A percentile compares a stretch with the other conserved stretches of the same genome.
Conservation (phyloP, 2,888 invertebrate species). For the Malacosoma neustria region DNA sequence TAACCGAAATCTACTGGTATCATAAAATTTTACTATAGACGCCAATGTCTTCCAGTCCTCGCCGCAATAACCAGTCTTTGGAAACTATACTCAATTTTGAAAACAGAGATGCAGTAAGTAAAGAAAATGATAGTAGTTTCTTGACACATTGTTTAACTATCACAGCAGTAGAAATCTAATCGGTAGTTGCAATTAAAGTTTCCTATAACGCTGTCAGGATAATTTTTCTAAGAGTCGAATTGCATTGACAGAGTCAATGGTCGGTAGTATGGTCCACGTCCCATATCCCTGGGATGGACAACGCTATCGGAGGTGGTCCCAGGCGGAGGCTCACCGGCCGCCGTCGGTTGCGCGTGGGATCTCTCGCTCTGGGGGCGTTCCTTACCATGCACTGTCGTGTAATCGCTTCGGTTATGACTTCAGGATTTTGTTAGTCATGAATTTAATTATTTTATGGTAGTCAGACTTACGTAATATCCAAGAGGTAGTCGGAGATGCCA, state of each 20-base stretch:
- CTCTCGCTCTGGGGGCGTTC: constrained; percentile 41
- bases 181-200: too few species aligned
- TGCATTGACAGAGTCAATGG: constrained; percentile 44
- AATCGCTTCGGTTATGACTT: constrained; percentile 41
- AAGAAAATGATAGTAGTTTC: too few species aligned
- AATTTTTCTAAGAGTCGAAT: too few species aligned
- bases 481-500: too few species aligned
- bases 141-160: too few species aligned
- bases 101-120: constrained; percentile 42
- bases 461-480: neutral
- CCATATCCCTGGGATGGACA: constrained; percentile 46
- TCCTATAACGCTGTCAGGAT: too few species aligned
- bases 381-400: constrained; percentile 55
- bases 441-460: constrained; percentile 1
- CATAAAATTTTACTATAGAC: neutral
- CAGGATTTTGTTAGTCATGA: constrained; percentile 44
- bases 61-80: constrained; percentile 23
- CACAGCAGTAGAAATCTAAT: too few species aligned
- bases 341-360: constrained; percentile 36
- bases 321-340: constrained; percentile 27
- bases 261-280: constrained; percentile 56
- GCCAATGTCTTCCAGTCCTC: constrained; percentile 13
- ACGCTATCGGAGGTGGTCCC: constrained; percentile 25
- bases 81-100: constrained; percentile 53
- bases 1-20: too few species aligned